Evolutionary conservation across 2,113 vertebrate species (phyloP).

Genomic region (Proterorhinus semilunaris): DNA sequence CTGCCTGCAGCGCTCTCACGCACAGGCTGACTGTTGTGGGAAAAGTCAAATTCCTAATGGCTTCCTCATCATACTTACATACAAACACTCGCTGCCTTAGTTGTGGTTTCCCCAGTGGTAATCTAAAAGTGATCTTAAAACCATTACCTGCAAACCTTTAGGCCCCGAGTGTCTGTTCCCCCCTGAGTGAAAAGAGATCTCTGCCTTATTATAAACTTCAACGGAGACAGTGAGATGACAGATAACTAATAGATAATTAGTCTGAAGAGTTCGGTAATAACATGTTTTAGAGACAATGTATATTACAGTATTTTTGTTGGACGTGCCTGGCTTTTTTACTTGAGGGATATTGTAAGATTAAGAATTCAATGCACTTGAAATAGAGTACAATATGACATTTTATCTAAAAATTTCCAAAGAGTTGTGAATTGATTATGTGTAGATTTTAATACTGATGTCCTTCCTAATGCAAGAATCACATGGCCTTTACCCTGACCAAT

Average conservation of each 20-base stretch:
- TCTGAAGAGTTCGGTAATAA: neutral
- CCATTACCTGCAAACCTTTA: conserved; percentile 34
- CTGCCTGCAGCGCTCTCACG: conserved; percentile 26
- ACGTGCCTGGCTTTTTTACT: neutral
- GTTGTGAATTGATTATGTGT: no score
- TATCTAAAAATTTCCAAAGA: neutral
- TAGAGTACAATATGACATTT: neutral
- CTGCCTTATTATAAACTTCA: conserved; percentile 32
- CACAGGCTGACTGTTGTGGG: conserved; percentile 25
- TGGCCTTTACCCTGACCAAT: no score
- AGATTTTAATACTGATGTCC: no score
- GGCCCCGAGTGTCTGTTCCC: conserved; percentile 3
- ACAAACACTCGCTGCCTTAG: conserved; percentile 1
- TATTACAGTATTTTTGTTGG: neutral
- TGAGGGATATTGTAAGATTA: neutral
- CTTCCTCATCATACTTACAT: conserved; percentile 7
- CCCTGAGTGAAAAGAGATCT: conserved; percentile 20
- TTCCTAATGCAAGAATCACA: no score
- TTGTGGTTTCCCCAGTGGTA: conserved; percentile 55
- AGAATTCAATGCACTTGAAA: neutral
- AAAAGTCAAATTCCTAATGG: conserved; percentile 32
- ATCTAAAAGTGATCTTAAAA: conserved; percentile 46
- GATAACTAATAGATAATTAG: conserved; percentile 5
- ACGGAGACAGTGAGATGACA: conserved; percentile 25
- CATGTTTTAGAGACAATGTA: neutral